A percentile compares a stretch with the other conserved stretches of the same genome.
phyloP scores from a whole-genome alignment of 2,797 vertebrate species.

The Gymnothorax reevesii region DNA sequence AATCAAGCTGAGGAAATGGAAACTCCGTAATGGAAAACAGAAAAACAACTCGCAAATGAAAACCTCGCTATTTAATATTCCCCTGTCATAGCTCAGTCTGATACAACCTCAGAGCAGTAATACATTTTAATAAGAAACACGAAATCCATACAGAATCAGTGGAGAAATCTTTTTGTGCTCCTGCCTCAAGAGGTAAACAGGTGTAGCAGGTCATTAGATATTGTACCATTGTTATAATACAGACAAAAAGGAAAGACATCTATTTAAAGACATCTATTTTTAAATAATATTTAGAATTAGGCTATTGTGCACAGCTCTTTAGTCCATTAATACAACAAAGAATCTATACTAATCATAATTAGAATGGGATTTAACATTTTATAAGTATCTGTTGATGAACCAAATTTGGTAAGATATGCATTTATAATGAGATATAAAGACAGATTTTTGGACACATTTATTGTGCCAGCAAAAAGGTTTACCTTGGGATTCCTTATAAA shows the following conservation, averaged over 20 bases:
- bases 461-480: not conserved
- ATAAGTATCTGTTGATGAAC: not conserved
- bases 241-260: not conserved
- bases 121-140: not conserved
- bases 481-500: not conserved
- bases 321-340: not conserved
- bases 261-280: not conserved
- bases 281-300: not conserved
- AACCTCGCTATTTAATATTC: not conserved
- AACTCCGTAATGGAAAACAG: not conserved
- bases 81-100: not conserved
- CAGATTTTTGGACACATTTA: not conserved
- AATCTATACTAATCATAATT: too few species aligned
- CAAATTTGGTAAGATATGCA: not conserved
- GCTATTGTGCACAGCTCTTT: not conserved
- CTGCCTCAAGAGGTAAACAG: not conserved
- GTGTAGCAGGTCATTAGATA: not conserved
- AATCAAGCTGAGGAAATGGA: not conserved
- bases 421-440: not conserved
- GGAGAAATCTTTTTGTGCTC: not conserved
- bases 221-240: not conserved
- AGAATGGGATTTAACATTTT: too few species aligned
- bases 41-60: not conserved
- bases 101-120: not conserved
- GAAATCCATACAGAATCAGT: not conserved